Conservation (phyloP, 2,113 vertebrate species). For the Pitta sordida region DNA sequence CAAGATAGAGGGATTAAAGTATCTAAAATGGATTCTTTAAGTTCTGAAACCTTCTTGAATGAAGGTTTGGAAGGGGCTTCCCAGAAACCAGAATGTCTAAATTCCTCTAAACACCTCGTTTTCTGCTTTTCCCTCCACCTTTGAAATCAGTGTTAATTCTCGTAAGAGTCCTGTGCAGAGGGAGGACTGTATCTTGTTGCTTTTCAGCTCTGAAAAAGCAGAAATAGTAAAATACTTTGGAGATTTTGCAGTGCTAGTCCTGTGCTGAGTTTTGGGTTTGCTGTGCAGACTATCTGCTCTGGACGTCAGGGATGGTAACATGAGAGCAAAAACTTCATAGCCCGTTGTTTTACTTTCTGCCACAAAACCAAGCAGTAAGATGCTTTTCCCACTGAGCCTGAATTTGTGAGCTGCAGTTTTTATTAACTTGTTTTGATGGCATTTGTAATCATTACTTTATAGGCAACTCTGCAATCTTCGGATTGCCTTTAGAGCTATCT, state of each 20-base stretch:
- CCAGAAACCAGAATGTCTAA: neutral
- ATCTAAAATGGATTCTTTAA: neutral
- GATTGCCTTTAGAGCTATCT: neutral
- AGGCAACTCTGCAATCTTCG: neutral
- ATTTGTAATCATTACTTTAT: neutral
- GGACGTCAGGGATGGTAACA: neutral
- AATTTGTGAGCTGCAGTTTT: neutral
- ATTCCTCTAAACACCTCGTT: neutral
- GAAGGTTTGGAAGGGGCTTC: neutral
- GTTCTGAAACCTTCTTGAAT: neutral
- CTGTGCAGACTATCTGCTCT: neutral
- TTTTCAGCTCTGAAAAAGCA: neutral
- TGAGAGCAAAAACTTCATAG: neutral
- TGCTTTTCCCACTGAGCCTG: neutral
- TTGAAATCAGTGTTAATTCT: neutral
- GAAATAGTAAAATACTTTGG: neutral
- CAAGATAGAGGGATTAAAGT: neutral
- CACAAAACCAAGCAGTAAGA: neutral
- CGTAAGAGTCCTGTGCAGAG: neutral
- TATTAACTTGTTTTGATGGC: neutral
- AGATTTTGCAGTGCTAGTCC: neutral
- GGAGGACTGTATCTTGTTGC: neutral
- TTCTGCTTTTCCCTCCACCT: neutral
- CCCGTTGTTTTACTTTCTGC: neutral
- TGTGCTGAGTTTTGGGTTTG: neutral